Percentiles rank a stretch among this genome's conserved stretches.
These are phyloP conservation scores for Drosophila bipectinata DNA, from an alignment of 1,140 invertebrate genomes.

Conservation along the genomic window DNA sequence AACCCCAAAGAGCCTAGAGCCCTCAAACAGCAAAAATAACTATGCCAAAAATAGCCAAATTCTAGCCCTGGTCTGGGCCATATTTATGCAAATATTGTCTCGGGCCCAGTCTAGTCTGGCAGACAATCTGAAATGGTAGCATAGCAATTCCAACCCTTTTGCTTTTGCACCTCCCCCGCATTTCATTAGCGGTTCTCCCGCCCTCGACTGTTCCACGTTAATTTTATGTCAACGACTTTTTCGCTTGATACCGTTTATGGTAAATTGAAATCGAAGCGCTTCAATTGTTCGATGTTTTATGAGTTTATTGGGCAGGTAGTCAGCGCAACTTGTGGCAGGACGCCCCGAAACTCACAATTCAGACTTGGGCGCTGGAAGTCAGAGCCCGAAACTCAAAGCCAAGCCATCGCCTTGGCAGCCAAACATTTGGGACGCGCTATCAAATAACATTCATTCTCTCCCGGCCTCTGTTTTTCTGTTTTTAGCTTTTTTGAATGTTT, in stretches of 20 bases:
- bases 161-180: constrained; percentile 53
- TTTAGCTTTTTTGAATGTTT: constrained; percentile 3
- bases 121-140: constrained; percentile 22
- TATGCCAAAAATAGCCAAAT: constrained; percentile 39
- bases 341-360: constrained; percentile 15
- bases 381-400: constrained; percentile 1
- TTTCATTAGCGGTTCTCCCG: constrained; percentile 54
- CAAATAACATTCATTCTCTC: constrained; percentile 66
- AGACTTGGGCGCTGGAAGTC: not conserved
- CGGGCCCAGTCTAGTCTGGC: constrained; percentile 53
- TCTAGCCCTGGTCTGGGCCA: constrained; percentile 11
- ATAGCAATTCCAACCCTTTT: constrained; percentile 12
- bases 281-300: constrained; percentile 80
- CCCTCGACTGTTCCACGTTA: constrained; percentile 55
- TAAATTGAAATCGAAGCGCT: constrained; percentile 82
- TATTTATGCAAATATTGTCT: constrained; percentile 58
- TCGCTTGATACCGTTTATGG: constrained; percentile 76
- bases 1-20: not conserved
- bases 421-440: constrained; percentile 80
- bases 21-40: constrained; percentile 24
- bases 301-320: constrained; percentile 74
- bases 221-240: constrained; percentile 82
- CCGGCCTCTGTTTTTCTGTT: constrained; percentile 5
- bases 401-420: constrained; percentile 74
- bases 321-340: constrained; percentile 79